A percentile compares a stretch with the other conserved stretches of the same genome.
These are phyloP conservation scores for Beris chalybata DNA, from an alignment of 2,888 invertebrate species.

Conservation along the genomic window DNA sequence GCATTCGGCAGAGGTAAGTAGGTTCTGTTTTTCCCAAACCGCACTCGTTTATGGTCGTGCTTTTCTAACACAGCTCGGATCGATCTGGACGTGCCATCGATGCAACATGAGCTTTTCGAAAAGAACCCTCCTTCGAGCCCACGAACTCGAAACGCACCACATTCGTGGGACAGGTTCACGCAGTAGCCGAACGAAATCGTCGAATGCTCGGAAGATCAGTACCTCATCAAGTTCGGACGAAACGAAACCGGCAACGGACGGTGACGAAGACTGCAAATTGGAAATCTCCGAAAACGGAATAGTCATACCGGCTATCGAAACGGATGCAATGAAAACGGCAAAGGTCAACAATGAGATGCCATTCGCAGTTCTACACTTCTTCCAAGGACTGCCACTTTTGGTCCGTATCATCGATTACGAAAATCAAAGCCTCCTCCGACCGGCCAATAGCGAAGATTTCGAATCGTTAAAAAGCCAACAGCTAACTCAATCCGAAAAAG, in stretches of 20 bases:
- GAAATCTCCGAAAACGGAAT: slow-evolving; percentile 41
- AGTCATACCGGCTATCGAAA: slow-evolving; percentile 36
- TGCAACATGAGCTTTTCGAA: slow-evolving; percentile 37
- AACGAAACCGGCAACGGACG: neutral
- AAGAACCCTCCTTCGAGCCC: slow-evolving; percentile 33
- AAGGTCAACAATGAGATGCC: slow-evolving; percentile 67
- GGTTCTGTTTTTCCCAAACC: neutral
- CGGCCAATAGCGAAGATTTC: slow-evolving; percentile 34
- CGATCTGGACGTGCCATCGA: slow-evolving; percentile 32
- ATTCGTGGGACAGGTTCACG: slow-evolving; percentile 21
- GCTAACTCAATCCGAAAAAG: slow-evolving; percentile 6
- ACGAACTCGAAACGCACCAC: slow-evolving; percentile 37
- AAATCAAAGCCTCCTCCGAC: slow-evolving; percentile 32
- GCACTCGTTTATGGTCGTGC: neutral
- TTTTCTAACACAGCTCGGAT: slow-evolving; percentile 9
- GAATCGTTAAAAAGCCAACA: slow-evolving; percentile 21
- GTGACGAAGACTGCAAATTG: slow-evolving; percentile 11
- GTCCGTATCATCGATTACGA: slow-evolving; percentile 64
- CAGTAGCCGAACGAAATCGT: slow-evolving; percentile 1
- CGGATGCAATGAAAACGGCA: slow-evolving; percentile 63
- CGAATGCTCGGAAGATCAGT: neutral
- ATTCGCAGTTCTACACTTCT: slow-evolving; percentile 70
- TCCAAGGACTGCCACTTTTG: slow-evolving; percentile 67
- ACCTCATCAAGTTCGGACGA: neutral
- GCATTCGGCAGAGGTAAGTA: slow-evolving; percentile 34